These are phyloP conservation scores for Periphyllus acericola DNA, from an alignment of 2,888 invertebrate genomes.

Conservation along the genomic window DNA sequence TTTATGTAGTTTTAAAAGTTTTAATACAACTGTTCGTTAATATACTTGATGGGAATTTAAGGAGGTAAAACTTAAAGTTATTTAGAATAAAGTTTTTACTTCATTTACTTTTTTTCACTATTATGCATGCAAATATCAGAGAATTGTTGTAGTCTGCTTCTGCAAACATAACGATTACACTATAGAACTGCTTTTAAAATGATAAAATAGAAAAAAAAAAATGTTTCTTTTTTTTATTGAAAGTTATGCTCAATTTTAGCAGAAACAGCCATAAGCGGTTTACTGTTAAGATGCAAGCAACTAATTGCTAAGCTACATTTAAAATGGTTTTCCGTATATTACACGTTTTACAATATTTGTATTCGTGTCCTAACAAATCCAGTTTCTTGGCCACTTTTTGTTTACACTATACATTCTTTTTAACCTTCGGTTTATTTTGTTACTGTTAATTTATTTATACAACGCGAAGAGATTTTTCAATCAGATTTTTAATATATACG, in stretches of 20 bases:
- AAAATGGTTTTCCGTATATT: neutral
- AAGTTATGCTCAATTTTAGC: neutral
- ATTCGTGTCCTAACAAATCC: too few relatives aligned
- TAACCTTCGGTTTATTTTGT: too few relatives aligned
- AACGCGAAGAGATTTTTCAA: too few relatives aligned
- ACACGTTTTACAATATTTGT: too few relatives aligned
- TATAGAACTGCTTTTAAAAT: neutral
- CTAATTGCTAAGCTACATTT: neutral
- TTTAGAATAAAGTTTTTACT: neutral
- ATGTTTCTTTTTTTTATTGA: too few relatives aligned
- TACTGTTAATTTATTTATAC: too few relatives aligned
- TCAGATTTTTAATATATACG: too few relatives aligned
- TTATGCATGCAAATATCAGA: neutral
- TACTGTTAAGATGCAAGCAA: neutral
- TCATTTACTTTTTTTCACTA: neutral
- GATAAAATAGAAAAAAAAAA: neutral
- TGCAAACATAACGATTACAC: neutral
- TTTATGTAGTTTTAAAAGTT: conserved; percentile 26
- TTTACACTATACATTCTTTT: too few relatives aligned
- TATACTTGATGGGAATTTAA: neutral
- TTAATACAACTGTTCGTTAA: neutral
- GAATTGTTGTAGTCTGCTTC: neutral
- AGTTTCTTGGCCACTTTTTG: too few relatives aligned
- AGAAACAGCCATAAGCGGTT: neutral
- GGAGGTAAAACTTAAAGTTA: neutral